Evolutionary conservation across 2,888 invertebrate genomes (phyloP).

Genomic region (Ecdyonurus torrentis): DNA sequence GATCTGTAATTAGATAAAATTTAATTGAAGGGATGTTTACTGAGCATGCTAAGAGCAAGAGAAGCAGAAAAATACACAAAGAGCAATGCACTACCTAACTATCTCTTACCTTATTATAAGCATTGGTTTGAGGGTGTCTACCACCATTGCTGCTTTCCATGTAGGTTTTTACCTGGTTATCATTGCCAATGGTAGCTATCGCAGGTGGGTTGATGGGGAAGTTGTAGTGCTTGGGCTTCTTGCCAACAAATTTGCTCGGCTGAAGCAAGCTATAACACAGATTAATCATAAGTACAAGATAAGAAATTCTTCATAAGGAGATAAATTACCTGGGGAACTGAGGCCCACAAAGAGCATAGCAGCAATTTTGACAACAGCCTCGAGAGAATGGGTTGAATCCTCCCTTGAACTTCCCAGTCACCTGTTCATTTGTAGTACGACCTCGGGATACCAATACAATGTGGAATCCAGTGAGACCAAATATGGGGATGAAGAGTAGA

Average conservation of each 20-base stretch:
- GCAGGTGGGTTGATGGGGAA: slow-evolving; percentile 26
- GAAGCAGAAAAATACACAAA: not conserved
- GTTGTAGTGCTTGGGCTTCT: slow-evolving; percentile 30
- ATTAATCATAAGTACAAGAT: not conserved
- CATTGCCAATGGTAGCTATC: slow-evolving; percentile 42
- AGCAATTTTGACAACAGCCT: slow-evolving; percentile 91
- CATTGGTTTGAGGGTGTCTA: slow-evolving; percentile 63
- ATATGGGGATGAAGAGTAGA: slow-evolving; percentile 86
- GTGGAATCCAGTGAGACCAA: slow-evolving; percentile 96
- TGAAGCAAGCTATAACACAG: slow-evolving; percentile 38
- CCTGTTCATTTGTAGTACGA: slow-evolving; percentile 98
- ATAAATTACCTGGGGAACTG: slow-evolving; percentile 87
- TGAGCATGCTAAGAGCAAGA: not conserved
- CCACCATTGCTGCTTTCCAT: slow-evolving; percentile 76
- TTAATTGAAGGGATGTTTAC: no score
- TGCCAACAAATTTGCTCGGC: slow-evolving; percentile 47
- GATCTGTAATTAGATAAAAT: no score
- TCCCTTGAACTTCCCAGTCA: slow-evolving; percentile 97
- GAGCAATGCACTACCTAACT: not conserved
- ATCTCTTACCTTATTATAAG: slow-evolving; percentile 77
- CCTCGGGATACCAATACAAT: slow-evolving; percentile 92
- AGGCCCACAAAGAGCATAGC: slow-evolving; percentile 88
- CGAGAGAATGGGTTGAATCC: slow-evolving; percentile 96
- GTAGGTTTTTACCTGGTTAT: slow-evolving; percentile 90
- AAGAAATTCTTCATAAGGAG: not conserved